Conservation (phyloP, 2,113 vertebrate genomes). For the Pagrus major region DNA sequence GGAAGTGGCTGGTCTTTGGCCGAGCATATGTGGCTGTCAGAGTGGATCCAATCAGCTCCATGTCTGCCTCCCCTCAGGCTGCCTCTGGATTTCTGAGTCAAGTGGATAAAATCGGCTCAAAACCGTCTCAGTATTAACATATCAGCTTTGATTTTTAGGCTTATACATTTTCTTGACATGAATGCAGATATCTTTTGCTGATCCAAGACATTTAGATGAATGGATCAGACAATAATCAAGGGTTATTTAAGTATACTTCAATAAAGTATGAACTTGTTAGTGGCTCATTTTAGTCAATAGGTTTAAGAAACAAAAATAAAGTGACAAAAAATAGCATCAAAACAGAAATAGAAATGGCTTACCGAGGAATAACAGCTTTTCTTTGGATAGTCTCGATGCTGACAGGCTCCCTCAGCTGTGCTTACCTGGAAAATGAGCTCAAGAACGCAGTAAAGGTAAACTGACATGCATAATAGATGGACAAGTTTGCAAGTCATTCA, state of each 20-base stretch:
- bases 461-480: conserved; percentile 81
- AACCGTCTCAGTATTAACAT: not conserved
- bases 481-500: conserved; percentile 75
- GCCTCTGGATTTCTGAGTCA: not conserved
- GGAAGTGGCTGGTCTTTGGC: conserved; percentile 86
- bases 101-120: not conserved
- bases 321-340: not conserved
- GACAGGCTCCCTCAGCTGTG: conserved; percentile 32
- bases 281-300: not conserved
- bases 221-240: not conserved
- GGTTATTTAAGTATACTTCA: not conserved
- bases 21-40: conserved; percentile 84
- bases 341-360: conserved; percentile 43
- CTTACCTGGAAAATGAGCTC: conserved; percentile 77
- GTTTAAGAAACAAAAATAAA: not conserved
- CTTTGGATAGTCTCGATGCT: not conserved
- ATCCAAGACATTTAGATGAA: not conserved
- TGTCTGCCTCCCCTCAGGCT: conserved; percentile 53
- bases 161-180: not conserved
- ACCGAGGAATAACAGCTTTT: conserved; percentile 48
- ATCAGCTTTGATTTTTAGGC: not conserved
- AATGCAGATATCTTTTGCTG: not conserved
- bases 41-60: conserved; percentile 89
- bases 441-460: conserved; percentile 77
- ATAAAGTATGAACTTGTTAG: not conserved